phyloP scores from a whole-genome alignment of 2,113 vertebrate genomes.

The Vanacampus margaritifer region DNA sequence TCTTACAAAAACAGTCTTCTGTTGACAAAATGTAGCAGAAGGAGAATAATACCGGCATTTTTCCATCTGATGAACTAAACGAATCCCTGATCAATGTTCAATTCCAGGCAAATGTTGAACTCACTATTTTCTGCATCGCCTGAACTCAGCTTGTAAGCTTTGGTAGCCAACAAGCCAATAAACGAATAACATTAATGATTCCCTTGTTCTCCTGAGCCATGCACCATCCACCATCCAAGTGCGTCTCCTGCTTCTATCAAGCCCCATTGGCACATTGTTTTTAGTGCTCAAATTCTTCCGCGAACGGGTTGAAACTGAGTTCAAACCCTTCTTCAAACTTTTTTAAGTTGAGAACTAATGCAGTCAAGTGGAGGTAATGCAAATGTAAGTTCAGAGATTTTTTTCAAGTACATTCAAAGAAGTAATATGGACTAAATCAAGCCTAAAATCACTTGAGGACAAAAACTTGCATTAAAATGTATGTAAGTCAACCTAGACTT shows the following conservation, averaged over 20 bases:
- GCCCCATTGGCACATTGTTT: not conserved
- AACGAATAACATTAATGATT: conserved; percentile 1
- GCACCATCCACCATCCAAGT: not conserved
- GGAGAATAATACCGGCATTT: not conserved
- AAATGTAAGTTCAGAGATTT: conserved; percentile 12
- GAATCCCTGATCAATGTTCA: not conserved
- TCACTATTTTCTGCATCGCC: not conserved
- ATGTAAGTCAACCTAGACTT: not conserved
- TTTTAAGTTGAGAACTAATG: conserved; percentile 19
- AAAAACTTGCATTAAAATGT: not conserved
- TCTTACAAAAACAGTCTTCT: not conserved
- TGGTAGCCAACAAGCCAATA: conserved; percentile 3
- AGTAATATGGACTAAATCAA: not conserved
- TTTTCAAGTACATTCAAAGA: conserved; percentile 1
- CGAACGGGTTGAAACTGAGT: conserved; percentile 21
- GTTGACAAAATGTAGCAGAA: not conserved
- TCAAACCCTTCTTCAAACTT: conserved; percentile 12
- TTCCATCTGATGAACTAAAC: not conserved
- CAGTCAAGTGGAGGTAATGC: not conserved
- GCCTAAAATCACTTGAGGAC: not conserved
- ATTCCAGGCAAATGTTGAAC: conserved; percentile 5
- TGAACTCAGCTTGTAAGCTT: conserved; percentile 4
- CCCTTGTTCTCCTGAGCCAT: not conserved
- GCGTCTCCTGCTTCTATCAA: not conserved
- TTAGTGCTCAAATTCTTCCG: not conserved